A percentile compares a stretch with the other conserved stretches of the same genome.
phyloP scores from a whole-genome alignment of 2,113 vertebrate genomes.

The Pelecanoides urinatrix region DNA sequence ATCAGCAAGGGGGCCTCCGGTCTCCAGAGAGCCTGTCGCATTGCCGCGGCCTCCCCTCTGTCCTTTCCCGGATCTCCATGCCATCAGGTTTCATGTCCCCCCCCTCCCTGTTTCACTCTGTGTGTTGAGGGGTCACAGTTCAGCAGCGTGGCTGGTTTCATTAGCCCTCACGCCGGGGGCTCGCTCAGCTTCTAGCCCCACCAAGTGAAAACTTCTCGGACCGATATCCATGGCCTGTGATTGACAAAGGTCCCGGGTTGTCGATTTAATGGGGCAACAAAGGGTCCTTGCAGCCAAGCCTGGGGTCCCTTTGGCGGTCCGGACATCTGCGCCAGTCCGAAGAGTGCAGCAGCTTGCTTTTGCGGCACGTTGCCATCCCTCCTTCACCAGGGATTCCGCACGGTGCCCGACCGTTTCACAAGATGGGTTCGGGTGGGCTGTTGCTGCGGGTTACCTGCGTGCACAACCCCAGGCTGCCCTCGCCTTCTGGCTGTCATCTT shows the following conservation, averaged over 20 bases:
- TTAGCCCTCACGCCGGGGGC: background rate
- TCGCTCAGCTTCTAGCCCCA: background rate
- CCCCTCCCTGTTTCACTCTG: background rate
- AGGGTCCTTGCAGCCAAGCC: background rate
- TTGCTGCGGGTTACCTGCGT: background rate
- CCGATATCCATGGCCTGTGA: fast-evolving
- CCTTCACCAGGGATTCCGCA: too few species aligned
- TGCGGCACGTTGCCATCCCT: fast-evolving
- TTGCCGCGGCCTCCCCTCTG: background rate
- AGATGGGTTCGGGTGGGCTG: background rate
- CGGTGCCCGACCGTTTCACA: background rate
- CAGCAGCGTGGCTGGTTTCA: background rate
- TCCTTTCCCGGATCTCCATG: background rate
- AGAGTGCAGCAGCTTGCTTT: background rate
- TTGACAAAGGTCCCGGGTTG: background rate
- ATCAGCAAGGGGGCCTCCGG: background rate
- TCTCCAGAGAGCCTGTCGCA: background rate
- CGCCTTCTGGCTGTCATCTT: background rate
- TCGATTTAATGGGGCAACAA: too few species aligned
- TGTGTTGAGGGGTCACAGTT: background rate
- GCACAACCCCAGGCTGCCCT: background rate
- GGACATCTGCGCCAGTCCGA: fast-evolving
- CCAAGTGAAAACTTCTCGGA: background rate
- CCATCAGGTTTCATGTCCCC: background rate
- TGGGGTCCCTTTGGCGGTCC: background rate